Base-by-base conservation (phyloP, 2,797 vertebrate genomes). In the Oreonectes daqikongensis region DNA sequence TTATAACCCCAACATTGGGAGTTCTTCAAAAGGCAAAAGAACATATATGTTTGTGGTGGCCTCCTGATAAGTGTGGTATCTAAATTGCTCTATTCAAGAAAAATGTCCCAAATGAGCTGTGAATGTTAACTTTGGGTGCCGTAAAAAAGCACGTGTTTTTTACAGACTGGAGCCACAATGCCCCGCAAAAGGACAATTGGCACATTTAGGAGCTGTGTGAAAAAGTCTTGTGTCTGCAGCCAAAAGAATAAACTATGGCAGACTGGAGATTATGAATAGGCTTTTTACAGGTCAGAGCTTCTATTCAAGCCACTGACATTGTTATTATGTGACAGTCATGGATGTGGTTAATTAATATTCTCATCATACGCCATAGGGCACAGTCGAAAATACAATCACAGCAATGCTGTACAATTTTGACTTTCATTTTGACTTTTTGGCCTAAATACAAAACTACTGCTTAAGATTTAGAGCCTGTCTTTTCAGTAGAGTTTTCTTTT, bases 311-410 rank as follows among this genome's bases (percentile, higher is more conserved):
- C 84, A 72, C 87, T 92, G 93, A 95, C 96, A 95, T 94, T 96
- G 95, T 96, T 96, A 96, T 96, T 96, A 94, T 95, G 92, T 90
- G 75, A 93, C 90, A 92, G 92, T 95, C 96, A 96, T 95, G 95
- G 95, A 97, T 94, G 94, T 92, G 85, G 92, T 95, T 98, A 95
- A 96, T 98, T 99, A 95, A 97, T 97, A 98, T 98, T 98, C 96
- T 94, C 92, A 93, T 96, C 96, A 96, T 95, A 97, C 94, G 91
- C 95, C 82, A 75, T 65, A 63, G 68, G 85, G 90, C 89, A 91
- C 94, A 94, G 93, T 94, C 88, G 90, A 94, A 95, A 96, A 94
- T 89, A 93, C 94, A 89, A 88, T 87, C 85, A 85, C 77, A 84
- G 77, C 26, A 44, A 44, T 71, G 55, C 40, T 20, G 30, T 26